These are phyloP conservation scores for Xiphias gladius DNA, from an alignment of 2,113 vertebrate genomes.

Conservation along the genomic window DNA sequence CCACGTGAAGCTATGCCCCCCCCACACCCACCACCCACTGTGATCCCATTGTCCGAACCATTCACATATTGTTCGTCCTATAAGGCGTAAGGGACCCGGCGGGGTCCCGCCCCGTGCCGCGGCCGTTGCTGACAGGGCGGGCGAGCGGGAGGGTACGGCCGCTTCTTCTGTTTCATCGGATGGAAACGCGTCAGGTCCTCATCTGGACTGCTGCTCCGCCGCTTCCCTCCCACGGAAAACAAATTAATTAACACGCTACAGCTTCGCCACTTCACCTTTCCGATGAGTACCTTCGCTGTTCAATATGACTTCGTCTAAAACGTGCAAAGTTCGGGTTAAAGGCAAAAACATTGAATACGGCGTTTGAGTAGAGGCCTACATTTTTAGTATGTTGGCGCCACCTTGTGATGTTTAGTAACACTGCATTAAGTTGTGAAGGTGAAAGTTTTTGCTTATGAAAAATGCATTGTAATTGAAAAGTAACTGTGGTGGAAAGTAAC, in stretches of 20 bases:
- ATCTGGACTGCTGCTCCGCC: too few relatives aligned
- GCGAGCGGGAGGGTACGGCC: not conserved
- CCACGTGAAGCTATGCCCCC: slow-evolving; percentile 39
- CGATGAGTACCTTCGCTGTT: not conserved
- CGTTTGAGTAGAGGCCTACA: too few relatives aligned
- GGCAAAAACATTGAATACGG: not conserved
- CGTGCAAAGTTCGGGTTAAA: not conserved
- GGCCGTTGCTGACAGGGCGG: not conserved
- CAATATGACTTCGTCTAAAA: not conserved
- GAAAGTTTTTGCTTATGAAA: too few relatives aligned
- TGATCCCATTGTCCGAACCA: slow-evolving; percentile 24
- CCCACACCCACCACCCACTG: too few relatives aligned
- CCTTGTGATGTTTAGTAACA: not conserved
- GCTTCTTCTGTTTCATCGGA: not conserved
- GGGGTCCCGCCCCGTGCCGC: not conserved
- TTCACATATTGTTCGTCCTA: slow-evolving; percentile 27
- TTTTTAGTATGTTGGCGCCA: slow-evolving; percentile 4
- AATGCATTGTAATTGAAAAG: too few relatives aligned
- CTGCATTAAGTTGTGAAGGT: not conserved
- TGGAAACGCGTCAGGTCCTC: too few relatives aligned
- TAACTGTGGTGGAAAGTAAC: too few relatives aligned
- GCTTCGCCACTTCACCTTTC: not conserved
- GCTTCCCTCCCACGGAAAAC: not conserved
- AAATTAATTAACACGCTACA: not conserved
- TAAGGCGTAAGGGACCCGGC: not conserved